Evolutionary conservation across 1,140 invertebrate species (phyloP).

Genomic region (Neodiprion lecontei): DNA sequence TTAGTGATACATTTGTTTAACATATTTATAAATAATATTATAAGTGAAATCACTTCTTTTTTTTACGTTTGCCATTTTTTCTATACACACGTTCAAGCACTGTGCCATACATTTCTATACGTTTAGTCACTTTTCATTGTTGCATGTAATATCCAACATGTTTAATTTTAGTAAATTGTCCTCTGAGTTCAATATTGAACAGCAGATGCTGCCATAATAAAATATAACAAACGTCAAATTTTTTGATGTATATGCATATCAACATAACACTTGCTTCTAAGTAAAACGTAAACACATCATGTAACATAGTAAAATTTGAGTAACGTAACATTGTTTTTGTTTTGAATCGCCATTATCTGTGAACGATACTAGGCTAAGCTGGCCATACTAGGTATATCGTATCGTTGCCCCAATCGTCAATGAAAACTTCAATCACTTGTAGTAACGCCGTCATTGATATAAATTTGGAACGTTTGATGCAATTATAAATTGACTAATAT

Average conservation of each 20-base stretch:
- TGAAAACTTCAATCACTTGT: too few relatives aligned
- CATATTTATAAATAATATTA: background rate
- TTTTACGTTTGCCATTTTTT: constrained; percentile 8
- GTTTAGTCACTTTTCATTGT: background rate
- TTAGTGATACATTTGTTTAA: background rate
- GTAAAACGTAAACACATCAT: constrained; percentile 2
- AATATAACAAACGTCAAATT: constrained; percentile 6
- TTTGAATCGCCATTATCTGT: background rate
- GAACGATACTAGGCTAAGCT: background rate
- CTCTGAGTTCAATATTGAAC: background rate
- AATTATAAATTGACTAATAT: too few relatives aligned
- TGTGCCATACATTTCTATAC: constrained; percentile 8
- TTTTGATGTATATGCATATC: background rate
- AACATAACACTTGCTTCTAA: background rate
- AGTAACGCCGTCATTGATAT: too few relatives aligned
- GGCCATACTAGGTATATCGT: background rate
- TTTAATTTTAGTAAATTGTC: background rate
- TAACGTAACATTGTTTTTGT: background rate
- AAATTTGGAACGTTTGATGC: too few relatives aligned
- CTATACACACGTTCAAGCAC: background rate
- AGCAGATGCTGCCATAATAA: background rate
- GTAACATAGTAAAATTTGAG: constrained; percentile 4
- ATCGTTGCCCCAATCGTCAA: too few relatives aligned
- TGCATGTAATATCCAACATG: background rate
- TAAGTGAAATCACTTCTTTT: background rate